Conservation (phyloP, 2,113 vertebrate species). For the Emydocephalus ijimae region DNA sequence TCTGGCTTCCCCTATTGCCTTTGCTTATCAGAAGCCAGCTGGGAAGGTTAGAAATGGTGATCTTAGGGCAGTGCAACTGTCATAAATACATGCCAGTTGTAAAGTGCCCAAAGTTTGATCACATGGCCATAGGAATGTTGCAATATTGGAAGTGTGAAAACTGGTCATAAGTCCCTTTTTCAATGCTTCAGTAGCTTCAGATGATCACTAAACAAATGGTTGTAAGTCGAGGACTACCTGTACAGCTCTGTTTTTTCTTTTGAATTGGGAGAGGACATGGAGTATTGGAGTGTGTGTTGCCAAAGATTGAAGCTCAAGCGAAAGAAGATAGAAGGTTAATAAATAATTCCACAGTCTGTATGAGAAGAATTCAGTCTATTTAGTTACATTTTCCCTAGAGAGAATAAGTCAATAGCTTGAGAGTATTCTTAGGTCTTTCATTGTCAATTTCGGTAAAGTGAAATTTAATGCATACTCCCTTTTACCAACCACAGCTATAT, state of each 20-base stretch:
- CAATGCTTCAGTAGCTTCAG: background rate
- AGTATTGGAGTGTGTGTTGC: background rate
- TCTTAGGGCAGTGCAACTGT: background rate
- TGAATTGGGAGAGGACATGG: background rate
- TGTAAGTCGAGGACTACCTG: background rate
- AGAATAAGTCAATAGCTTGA: background rate
- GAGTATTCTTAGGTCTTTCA: background rate
- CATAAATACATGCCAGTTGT: background rate
- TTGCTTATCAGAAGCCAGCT: background rate
- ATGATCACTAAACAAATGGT: background rate
- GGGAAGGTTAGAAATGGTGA: background rate
- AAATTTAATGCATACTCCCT: background rate
- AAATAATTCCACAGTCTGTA: background rate
- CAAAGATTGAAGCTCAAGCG: background rate
- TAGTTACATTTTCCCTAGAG: background rate
- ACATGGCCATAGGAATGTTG: background rate
- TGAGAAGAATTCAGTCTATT: background rate
- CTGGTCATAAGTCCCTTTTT: background rate
- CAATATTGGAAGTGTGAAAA: background rate
- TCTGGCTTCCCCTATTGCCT: background rate
- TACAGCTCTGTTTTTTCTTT: background rate
- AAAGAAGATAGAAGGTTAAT: background rate
- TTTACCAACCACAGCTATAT: background rate
- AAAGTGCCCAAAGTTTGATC: background rate
- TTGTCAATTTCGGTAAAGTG: background rate